Conservation (phyloP, 2,797 vertebrate genomes). For the Sebastes oblongus region DNA sequence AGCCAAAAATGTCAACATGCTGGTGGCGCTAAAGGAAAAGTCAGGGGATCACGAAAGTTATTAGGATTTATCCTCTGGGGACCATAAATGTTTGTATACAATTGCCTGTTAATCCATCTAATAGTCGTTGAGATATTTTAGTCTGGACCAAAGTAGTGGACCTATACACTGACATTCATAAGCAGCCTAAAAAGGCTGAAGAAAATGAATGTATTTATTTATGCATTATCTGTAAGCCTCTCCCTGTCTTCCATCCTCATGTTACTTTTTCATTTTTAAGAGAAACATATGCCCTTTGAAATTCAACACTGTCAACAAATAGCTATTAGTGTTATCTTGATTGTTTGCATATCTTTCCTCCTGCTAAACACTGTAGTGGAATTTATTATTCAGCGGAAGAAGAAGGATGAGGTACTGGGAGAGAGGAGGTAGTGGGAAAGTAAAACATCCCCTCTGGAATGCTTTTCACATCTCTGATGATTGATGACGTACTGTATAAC, state of each 20-base stretch:
- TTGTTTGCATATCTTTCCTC: not conserved
- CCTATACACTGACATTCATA: not conserved
- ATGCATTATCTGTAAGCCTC: not conserved
- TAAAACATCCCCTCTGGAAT: slow-evolving; percentile 31
- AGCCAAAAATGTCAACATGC: not conserved
- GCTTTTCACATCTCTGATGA: slow-evolving; percentile 16
- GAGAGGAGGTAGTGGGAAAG: slow-evolving; percentile 7
- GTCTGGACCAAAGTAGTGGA: not conserved
- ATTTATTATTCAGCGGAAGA: not conserved
- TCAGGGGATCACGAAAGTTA: not conserved
- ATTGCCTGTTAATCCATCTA: not conserved
- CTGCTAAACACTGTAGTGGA: not conserved
- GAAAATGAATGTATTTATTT: not conserved
- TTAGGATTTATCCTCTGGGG: not conserved
- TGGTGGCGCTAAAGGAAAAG: not conserved
- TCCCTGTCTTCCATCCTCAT: not conserved
- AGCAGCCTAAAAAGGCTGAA: not conserved
- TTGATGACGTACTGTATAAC: slow-evolving; percentile 14
- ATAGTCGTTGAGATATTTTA: not conserved
- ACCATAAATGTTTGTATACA: not conserved
- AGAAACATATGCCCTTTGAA: not conserved
- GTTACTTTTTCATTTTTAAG: not conserved
- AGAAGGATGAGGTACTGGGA: not conserved
- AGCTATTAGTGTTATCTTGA: not conserved
- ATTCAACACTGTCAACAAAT: not conserved